These are phyloP conservation scores for Anseranas semipalmata DNA, from an alignment of 2,113 vertebrate genomes.

Conservation along the genomic window DNA sequence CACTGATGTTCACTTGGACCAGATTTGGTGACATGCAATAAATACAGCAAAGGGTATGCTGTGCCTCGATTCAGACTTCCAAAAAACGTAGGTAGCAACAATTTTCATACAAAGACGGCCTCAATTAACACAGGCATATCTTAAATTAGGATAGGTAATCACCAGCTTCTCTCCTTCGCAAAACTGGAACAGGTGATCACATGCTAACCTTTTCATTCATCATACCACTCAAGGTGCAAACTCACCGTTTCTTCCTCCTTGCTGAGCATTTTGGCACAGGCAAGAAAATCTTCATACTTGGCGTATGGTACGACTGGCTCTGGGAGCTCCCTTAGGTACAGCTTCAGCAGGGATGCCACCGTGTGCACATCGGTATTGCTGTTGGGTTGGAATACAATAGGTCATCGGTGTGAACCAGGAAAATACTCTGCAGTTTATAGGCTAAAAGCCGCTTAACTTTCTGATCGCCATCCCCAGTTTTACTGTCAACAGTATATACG, in stretches of 20 bases:
- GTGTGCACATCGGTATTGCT: constrained; percentile 98
- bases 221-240: not conserved
- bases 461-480: not conserved
- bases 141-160: not conserved
- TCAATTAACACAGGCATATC: not conserved
- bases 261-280: constrained; percentile 89
- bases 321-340: constrained; percentile 94
- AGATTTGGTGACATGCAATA: not conserved
- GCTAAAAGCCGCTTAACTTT: not conserved
- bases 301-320: constrained; percentile 94
- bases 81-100: not conserved
- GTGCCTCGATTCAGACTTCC: not conserved
- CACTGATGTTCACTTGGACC: not conserved
- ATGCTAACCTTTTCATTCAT: not conserved
- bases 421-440: not conserved
- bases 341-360: constrained; percentile 93
- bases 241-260: constrained; percentile 92
- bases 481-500: not conserved
- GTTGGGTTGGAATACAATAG: constrained; percentile 45
- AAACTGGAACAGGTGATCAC: not conserved
- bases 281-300: constrained; percentile 92
- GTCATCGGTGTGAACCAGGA: not conserved
- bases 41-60: not conserved
- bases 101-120: not conserved
- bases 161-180: not conserved